A percentile compares a stretch with the other conserved stretches of the same genome.
phyloP scores from a whole-genome alignment of 1,140 invertebrate genomes.

The Lamellibrachia luymesi region DNA sequence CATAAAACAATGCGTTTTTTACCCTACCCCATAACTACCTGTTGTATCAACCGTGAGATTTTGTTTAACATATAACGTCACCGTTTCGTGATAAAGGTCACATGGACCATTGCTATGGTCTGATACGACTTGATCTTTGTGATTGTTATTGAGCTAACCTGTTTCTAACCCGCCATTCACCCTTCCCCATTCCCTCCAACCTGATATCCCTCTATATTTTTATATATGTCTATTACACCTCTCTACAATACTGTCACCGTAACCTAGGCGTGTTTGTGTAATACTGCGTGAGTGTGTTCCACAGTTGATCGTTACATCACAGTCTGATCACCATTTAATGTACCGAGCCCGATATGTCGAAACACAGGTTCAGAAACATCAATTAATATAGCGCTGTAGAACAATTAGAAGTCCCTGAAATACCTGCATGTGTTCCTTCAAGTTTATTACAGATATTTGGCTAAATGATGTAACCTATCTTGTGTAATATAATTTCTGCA shows the following conservation, averaged over 20 bases:
- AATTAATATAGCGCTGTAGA: background rate
- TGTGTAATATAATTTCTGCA: background rate
- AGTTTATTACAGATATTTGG: background rate
- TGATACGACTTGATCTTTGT: background rate
- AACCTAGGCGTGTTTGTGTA: background rate
- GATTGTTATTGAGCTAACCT: background rate
- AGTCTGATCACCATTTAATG: background rate
- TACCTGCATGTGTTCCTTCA: background rate
- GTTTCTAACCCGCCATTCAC: background rate
- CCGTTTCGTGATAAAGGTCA: background rate
- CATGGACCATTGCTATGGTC: background rate
- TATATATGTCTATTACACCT: background rate
- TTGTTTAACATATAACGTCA: background rate
- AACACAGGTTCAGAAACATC: background rate
- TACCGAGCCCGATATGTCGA: background rate
- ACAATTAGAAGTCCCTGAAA: background rate
- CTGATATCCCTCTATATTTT: background rate
- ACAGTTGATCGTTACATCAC: background rate
- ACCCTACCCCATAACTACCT: background rate
- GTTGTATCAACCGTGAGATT: background rate
- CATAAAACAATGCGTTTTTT: background rate
- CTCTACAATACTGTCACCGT: too few relatives aligned
- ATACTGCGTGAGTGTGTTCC: background rate
- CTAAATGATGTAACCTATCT: background rate
- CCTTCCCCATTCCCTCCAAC: background rate